A percentile compares a stretch with the other conserved stretches of the same genome.
Conservation (phyloP, 1,140 invertebrate species). For the Colletes gigas region DNA sequence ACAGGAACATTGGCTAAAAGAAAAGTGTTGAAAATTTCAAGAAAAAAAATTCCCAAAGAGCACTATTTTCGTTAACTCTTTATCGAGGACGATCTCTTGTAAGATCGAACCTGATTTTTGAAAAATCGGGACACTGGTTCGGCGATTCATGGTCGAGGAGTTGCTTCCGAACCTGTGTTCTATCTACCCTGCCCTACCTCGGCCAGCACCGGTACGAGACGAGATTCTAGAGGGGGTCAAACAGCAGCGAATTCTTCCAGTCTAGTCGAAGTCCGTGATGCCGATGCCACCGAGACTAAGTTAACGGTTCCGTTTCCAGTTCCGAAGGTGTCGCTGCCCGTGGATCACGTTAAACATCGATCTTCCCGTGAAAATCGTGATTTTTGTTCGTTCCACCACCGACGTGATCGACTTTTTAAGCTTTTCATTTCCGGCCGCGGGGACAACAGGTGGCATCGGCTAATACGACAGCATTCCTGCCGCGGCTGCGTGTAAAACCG, state of each 20-base stretch:
- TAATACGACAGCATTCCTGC: background rate
- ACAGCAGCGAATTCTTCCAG: slow-evolving; percentile 68
- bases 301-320: slow-evolving; percentile 42
- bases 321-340: slow-evolving; percentile 32
- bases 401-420: background rate
- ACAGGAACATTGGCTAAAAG: no score
- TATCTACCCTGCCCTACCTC: slow-evolving; percentile 42
- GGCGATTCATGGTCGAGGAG: slow-evolving; percentile 18
- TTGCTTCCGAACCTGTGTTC: background rate
- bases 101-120: no score
- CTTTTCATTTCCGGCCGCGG: background rate
- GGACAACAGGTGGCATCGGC: slow-evolving; percentile 23
- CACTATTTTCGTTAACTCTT: no score
- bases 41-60: no score
- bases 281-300: slow-evolving; percentile 62
- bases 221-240: slow-evolving; percentile 69
- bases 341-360: slow-evolving; percentile 14
- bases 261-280: slow-evolving; percentile 76
- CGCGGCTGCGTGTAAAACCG: background rate
- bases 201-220: slow-evolving; percentile 20
- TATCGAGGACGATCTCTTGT: no score
- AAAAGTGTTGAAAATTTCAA: no score
- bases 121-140: background rate
- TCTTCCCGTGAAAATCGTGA: background rate
- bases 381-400: background rate